Evolutionary conservation across 1,140 invertebrate species (phyloP), one percentile per base, ranked within the genome.

Genomic region (Lucilia sericata): DNA sequence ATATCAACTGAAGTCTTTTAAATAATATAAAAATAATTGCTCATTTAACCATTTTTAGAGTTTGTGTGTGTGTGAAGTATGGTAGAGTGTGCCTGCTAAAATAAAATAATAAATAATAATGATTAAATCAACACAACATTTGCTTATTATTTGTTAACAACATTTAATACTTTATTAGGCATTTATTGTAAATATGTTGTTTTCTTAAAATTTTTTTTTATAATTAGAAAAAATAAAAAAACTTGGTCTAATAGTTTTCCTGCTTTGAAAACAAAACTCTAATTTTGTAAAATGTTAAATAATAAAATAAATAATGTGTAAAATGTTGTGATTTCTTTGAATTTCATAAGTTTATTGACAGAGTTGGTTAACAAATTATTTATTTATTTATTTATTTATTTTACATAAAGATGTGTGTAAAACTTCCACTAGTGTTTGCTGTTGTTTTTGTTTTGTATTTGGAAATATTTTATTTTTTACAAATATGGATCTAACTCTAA

Each of bases 281-380:
- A 17, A 17, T 70, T 70, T 70, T 70, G 65, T 70, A 7, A 19
- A 42, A 21, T 25, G 21, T 25, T 21, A 70, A 70, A 70, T 25
- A 70, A 12, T 70, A 70, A 60, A 70, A 25, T 12, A 70, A 70
- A 70, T 12, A 70, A 21, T 70, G 9, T 21, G n/a, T 70, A 21
- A 2, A 21, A 7, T 60, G 65, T 70, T 70, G 19, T 2, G n/a
- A 21, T 70, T 70, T 21, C 60, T 70, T 21, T 5, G 17, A 7
- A 19, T 70, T 70, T 70, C 60, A 19, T 19, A 70, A 70, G 60
- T 70, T 70, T 70, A 70, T 70, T 70, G 60, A 70, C 60, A 70
- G 60, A 70, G 65, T 70, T 25, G 21, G 65, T 70, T 70, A 70
- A 21, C 65, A 70, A 70, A 70, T 70, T 70, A 70, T 21, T 10